These are phyloP conservation scores for Halictus rubicundus DNA, from an alignment of 1,140 invertebrate species.

Conservation along the genomic window DNA sequence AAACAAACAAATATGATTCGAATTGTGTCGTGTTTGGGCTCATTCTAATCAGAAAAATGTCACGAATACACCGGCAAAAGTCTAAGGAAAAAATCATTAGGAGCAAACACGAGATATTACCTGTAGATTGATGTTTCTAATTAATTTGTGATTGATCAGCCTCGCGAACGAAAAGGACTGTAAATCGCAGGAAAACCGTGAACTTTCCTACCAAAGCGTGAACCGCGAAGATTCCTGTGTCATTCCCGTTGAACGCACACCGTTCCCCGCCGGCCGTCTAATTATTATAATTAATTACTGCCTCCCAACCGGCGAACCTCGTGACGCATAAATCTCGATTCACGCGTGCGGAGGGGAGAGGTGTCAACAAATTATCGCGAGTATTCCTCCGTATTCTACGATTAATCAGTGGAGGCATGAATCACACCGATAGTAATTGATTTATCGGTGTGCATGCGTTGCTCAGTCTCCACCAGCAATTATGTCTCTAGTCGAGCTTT, in stretches of 20 bases:
- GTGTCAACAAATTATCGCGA: conserved; percentile 37
- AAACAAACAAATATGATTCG: too few relatives aligned
- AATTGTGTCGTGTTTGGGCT: too few relatives aligned
- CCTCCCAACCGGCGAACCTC: neutral
- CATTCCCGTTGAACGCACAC: neutral
- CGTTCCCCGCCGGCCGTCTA: neutral
- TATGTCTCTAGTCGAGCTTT: too few relatives aligned
- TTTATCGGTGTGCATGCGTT: conserved; percentile 26
- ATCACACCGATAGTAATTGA: conserved; percentile 35
- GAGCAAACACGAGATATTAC: too few relatives aligned
- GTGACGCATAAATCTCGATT: conserved; percentile 38
- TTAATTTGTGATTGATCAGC: neutral
- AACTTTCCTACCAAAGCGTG: neutral
- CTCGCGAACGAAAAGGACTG: neutral
- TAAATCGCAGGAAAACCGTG: neutral
- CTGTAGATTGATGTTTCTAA: too few relatives aligned
- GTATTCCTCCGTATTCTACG: conserved; percentile 6
- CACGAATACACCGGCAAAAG: too few relatives aligned
- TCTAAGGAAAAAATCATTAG: too few relatives aligned
- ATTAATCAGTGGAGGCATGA: conserved; percentile 35
- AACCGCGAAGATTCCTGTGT: neutral
- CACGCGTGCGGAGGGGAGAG: neutral
- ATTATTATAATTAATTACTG: conserved; percentile 40
- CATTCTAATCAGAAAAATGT: too few relatives aligned
- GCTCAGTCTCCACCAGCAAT: neutral